Evolutionary conservation across 2,113 vertebrate species (phyloP).

Genomic region (Cephalopterus ornatus): DNA sequence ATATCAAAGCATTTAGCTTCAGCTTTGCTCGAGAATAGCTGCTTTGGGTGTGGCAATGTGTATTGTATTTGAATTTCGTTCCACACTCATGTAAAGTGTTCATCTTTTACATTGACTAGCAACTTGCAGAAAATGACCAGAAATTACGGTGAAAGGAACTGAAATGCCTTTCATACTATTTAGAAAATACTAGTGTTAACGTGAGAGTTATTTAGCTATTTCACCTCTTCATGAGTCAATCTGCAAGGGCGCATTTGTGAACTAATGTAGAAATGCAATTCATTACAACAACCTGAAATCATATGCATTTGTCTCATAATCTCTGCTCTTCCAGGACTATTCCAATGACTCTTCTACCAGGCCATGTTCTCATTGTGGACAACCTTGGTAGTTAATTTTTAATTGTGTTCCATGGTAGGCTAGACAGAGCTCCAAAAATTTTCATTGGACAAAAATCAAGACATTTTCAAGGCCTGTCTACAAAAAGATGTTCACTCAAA

Average conservation of each 20-base stretch:
- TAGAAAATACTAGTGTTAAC: background rate
- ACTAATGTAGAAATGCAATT: background rate
- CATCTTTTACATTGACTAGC: background rate
- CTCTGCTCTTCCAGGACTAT: background rate
- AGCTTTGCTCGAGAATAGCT: background rate
- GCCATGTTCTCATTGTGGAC: background rate
- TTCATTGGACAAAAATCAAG: background rate
- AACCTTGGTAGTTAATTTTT: background rate
- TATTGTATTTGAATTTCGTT: background rate
- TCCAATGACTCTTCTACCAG: background rate
- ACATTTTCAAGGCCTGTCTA: background rate
- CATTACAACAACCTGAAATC: background rate
- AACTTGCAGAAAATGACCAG: background rate
- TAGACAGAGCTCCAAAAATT: background rate
- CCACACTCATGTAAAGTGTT: background rate
- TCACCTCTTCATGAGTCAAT: background rate
- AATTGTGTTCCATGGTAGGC: rapidly evolving
- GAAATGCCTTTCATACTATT: background rate
- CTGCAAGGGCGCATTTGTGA: background rate
- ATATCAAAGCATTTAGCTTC: background rate
- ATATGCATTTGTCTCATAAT: background rate
- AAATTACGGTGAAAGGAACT: background rate
- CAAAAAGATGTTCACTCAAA: background rate
- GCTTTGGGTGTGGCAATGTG: background rate
- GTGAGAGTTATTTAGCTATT: background rate